Evolutionary conservation across 1,140 invertebrate genomes (phyloP).

Genomic region (Trichonephila clavata): DNA sequence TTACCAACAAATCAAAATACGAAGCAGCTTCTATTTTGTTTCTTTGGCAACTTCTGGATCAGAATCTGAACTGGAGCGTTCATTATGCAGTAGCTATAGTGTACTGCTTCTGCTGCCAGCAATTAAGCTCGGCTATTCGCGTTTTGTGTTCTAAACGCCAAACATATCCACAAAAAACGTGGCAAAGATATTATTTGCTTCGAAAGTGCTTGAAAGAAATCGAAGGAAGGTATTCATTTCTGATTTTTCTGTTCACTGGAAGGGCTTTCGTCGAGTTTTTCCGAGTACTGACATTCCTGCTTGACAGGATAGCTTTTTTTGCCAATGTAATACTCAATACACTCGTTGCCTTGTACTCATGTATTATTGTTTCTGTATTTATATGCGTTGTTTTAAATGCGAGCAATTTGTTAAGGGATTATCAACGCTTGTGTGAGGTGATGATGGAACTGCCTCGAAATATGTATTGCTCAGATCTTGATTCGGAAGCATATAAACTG

Average conservation of each 20-base stretch:
- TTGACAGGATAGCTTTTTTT: not conserved
- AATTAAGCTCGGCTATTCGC: not conserved
- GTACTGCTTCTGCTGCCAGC: constrained; percentile 15
- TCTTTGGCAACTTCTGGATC: not conserved
- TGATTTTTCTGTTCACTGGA: not conserved
- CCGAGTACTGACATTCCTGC: not conserved
- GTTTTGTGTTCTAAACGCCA: not conserved
- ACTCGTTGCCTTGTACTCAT: not conserved
- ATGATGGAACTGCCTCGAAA: constrained; percentile 13
- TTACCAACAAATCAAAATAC: not conserved
- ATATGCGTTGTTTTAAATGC: constrained; percentile 26
- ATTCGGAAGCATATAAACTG: not conserved
- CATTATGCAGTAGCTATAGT: constrained; percentile 8
- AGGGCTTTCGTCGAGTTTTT: constrained; percentile 47
- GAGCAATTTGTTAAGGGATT: not conserved
- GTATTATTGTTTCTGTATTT: not conserved
- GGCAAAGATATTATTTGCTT: not conserved
- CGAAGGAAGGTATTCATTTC: constrained; percentile 18
- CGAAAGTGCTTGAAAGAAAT: constrained; percentile 25
- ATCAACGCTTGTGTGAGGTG: not conserved
- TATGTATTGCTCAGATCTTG: not conserved
- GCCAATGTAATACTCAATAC: not conserved
- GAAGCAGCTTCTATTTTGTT: not conserved
- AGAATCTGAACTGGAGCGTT: constrained; percentile 15
- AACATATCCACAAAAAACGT: not conserved